Conservation (phyloP, 2,888 invertebrate species). For the Macrostomum cliftonense region DNA sequence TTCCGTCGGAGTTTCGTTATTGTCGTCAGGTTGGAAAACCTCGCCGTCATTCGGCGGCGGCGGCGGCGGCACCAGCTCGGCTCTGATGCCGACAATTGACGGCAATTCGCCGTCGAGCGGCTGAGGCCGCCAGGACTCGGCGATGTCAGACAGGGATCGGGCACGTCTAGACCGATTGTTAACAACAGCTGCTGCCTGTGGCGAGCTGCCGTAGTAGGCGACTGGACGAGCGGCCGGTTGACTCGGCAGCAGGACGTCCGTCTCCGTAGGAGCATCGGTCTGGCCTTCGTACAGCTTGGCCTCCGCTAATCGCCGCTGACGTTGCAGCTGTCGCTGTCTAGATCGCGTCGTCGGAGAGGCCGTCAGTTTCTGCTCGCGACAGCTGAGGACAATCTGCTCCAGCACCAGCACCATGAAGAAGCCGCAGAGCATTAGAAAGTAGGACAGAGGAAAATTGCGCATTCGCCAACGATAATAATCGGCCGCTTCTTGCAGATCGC, state of each 20-base stretch:
- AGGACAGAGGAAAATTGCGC: no score
- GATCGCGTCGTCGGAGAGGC: background rate
- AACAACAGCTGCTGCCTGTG: background rate
- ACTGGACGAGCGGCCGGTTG: constrained; percentile 6
- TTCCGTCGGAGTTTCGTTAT: no score
- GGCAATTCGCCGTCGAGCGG: background rate
- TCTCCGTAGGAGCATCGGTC: background rate
- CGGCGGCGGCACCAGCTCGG: no score
- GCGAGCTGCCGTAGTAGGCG: constrained; percentile 9
- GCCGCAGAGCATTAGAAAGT: no score
- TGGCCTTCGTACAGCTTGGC: background rate
- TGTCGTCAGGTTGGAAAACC: no score
- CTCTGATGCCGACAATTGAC: no score
- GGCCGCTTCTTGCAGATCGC: no score
- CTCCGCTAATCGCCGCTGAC: constrained; percentile 3
- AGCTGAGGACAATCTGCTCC: constrained; percentile 3
- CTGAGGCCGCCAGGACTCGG: background rate
- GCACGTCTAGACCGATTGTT: background rate
- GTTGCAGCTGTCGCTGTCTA: background rate
- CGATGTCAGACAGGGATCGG: constrained; percentile 46
- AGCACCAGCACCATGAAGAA: constrained; percentile 1
- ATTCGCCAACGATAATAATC: no score
- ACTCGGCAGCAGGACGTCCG: background rate
- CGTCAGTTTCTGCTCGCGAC: no score
- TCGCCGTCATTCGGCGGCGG: no score